Evolutionary conservation across 1,140 invertebrate species (phyloP), one percentile per base, ranked within the genome.

Genomic region (Musca domestica): DNA sequence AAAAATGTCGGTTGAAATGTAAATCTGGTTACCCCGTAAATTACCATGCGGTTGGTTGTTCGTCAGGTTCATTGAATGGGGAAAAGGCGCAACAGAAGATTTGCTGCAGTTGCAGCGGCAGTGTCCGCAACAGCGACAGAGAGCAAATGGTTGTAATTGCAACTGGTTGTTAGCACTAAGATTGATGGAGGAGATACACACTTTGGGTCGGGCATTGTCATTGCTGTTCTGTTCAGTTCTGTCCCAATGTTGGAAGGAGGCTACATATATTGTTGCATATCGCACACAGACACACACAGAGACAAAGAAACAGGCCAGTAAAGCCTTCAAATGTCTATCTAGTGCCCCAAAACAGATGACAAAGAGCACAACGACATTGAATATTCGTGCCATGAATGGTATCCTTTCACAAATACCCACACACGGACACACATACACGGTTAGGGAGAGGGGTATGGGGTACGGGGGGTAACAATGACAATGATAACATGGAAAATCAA

Each of bases 151-250:
- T 19, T 61, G 56, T 61, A 61, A 61, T 34, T 61, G 56, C 56
- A 61, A 61, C 56, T 61, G 56, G 63, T 64, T 64, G 63, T 48
- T 48, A 48, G 34, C 63, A 64, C 47, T 64, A 48, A 64, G 46
- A 64, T 64, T 64, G 63, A 64, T 64, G 47, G 63, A 64, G 47
- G 22, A 64, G 63, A 64, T 64, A 48, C 22, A 64, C 27, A 25
- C 34, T 41, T 41, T 41, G 34, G 27, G 34, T 12, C 12, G 34
- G 34, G 34, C 34, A 41, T 41, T 41, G 34, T 41, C 34, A 41
- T 41, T 41, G 34, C 34, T 7, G 2, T 7, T 41, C 34, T 41
- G 34, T n/a, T n/a, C n/a, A n/a, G n/a, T n/a, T n/a, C n/a, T n/a
- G n/a, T n/a, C n/a, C 6, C 4, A 10, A 10, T 12, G 12, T 12